Base-by-base conservation (phyloP, 30 jellyfish, hydroid and myxozoan genomes). In the Cassiopea xamachana region DNA sequence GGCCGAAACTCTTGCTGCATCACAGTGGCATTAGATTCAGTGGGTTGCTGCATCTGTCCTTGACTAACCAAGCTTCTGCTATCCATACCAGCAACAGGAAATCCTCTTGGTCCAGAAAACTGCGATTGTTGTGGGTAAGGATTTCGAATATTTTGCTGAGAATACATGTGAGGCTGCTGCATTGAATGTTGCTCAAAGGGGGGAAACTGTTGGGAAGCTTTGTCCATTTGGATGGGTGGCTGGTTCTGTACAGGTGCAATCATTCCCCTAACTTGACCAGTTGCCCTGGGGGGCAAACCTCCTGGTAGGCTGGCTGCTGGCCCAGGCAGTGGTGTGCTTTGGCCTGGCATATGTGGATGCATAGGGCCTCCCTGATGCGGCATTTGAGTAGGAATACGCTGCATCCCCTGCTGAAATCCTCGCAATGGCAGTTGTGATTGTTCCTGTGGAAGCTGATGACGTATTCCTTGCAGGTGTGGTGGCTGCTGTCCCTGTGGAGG, bases 1-100 rank as follows among this genome's bases (percentile, higher is more conserved):
- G 92, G 77, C 55, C 92, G 72, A 19, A 82, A n/a, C 49, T 82
- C 90, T 17, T 68, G 82, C 49, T 80, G 73, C 59, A n/a, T 71
- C 69, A 61, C 51, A 73, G 60, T 70, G 47, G 71, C 62, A 17
- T 51, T 59, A 50, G 78, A n/a, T 39, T 83, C 84, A 8, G 92
- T 15, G 1, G 85, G 92, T 14, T 69, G 92, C n/a, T 72, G 84
- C 48, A 82, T 64, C 13, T 39, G 73, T 49, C 69, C 59, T 50
- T 82, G 90, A 46, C 55, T 71, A 2, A 39, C 73, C 48, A 62
- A 82, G 46, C 60, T 49, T 7, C 77, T 69, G 61, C 46, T 77
- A 12, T 70, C 92, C 80, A 82, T 47, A 18, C 87, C 87, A 50
- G 48, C 27, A 13, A 69, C 19, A 12, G 87, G 87, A 48, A 78